phyloP scores from a whole-genome alignment of 2,888 invertebrate species.

The Ypsolopha scabrella region DNA sequence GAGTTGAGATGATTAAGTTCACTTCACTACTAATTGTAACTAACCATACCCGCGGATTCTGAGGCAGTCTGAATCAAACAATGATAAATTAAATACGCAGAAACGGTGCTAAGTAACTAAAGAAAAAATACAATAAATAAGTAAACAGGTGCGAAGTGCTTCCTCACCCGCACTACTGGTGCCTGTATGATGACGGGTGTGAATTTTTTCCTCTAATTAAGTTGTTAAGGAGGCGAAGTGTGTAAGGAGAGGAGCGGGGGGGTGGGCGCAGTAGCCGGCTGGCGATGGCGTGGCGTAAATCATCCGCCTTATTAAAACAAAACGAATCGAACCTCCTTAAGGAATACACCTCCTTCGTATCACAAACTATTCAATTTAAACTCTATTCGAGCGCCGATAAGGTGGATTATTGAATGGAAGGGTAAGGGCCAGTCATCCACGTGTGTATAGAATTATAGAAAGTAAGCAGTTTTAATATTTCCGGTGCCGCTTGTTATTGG shows the following conservation, averaged over 20 bases:
- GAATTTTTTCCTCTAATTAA: slow-evolving; percentile 57
- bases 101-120: too few species aligned
- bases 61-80: too few species aligned
- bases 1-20: too few species aligned
- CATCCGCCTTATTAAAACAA: slow-evolving; percentile 64
- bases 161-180: background rate
- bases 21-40: too few species aligned
- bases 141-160: background rate
- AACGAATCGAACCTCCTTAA: slow-evolving; percentile 57
- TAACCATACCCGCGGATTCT: too few species aligned
- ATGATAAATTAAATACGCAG: too few species aligned
- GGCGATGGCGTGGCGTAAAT: slow-evolving; percentile 61
- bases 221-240: background rate
- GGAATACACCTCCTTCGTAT: slow-evolving; percentile 30
- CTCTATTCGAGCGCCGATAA: slow-evolving; percentile 13
- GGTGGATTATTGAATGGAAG: slow-evolving; percentile 11
- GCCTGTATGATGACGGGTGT: slow-evolving; percentile 7
- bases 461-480: background rate
- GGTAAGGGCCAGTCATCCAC: background rate
- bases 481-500: background rate
- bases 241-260: too few species aligned
- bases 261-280: slow-evolving; percentile 29
- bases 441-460: background rate
- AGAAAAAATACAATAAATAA: too few species aligned
- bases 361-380: slow-evolving; percentile 5